Conservation (phyloP, 2,797 vertebrate genomes). For the Molossus molossus region DNA sequence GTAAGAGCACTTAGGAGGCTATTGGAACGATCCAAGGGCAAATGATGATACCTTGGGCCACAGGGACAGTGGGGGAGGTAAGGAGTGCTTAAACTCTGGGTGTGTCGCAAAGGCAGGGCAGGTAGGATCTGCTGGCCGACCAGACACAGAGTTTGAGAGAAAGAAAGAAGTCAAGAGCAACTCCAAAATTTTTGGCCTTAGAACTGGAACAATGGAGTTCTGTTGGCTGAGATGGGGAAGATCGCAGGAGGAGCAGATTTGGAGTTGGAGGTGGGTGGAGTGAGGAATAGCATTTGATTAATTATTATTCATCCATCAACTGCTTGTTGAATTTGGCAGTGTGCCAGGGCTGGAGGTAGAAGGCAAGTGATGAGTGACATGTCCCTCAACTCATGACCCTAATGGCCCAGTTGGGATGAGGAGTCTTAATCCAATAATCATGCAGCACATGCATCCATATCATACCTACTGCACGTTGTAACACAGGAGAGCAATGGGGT, state of each 20-base stretch:
- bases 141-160: background rate
- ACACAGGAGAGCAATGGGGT: background rate
- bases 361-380: background rate
- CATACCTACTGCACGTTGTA: background rate
- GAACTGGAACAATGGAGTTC: background rate
- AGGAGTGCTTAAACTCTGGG: background rate
- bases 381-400: background rate
- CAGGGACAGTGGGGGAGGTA: background rate
- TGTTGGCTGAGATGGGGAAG: background rate
- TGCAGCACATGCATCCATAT: background rate
- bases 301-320: background rate
- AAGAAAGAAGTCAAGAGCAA: background rate
- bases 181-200: background rate
- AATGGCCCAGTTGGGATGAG: background rate
- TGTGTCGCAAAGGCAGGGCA: background rate
- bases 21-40: background rate
- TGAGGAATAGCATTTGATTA: background rate
- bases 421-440: background rate
- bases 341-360: background rate
- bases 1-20: background rate
- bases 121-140: background rate
- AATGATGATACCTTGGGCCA: background rate
- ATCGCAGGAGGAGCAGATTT: background rate
- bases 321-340: background rate
- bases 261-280: too few species aligned